Conservation (phyloP, 1,140 invertebrate genomes). For the Diabrotica undecimpunctata region DNA sequence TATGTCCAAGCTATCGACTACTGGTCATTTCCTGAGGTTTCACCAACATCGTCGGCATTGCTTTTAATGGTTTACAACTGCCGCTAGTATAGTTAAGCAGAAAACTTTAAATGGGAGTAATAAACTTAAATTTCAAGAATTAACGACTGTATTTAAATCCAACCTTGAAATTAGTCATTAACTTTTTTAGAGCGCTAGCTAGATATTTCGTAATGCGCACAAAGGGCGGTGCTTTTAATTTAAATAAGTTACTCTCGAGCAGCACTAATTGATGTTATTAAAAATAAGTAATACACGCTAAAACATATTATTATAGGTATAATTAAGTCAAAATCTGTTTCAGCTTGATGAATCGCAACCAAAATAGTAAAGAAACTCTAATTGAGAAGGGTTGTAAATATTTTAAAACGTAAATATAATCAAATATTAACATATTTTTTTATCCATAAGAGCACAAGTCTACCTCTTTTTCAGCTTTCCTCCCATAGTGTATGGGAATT, state of each 20-base stretch:
- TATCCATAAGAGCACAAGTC: too few relatives aligned
- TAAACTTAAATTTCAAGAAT: slow-evolving; percentile 34
- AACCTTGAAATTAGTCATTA: slow-evolving; percentile 40
- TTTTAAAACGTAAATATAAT: too few relatives aligned
- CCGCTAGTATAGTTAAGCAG: slow-evolving; percentile 32
- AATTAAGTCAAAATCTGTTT: too few relatives aligned
- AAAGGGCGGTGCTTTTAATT: slow-evolving; percentile 1
- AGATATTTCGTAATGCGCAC: not conserved
- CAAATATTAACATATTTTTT: too few relatives aligned
- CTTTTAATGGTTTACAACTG: slow-evolving; percentile 31
- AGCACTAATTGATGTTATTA: slow-evolving; percentile 3
- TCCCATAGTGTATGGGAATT: too few relatives aligned
- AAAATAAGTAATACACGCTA: not conserved
- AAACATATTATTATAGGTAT: too few relatives aligned
- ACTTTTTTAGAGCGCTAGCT: slow-evolving; percentile 27
- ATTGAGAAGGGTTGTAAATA: too few relatives aligned
- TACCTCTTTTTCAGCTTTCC: too few relatives aligned
- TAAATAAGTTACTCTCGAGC: not conserved
- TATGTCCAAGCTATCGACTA: slow-evolving; percentile 7
- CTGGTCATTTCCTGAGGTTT: not conserved
- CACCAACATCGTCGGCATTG: not conserved
- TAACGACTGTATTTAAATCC: slow-evolving; percentile 37
- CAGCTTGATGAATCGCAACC: too few relatives aligned
- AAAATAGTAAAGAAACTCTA: too few relatives aligned
- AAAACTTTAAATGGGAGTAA: slow-evolving; percentile 35